phyloP scores from a whole-genome alignment of 2,797 vertebrate genomes.

The Gymnocypris eckloni region DNA sequence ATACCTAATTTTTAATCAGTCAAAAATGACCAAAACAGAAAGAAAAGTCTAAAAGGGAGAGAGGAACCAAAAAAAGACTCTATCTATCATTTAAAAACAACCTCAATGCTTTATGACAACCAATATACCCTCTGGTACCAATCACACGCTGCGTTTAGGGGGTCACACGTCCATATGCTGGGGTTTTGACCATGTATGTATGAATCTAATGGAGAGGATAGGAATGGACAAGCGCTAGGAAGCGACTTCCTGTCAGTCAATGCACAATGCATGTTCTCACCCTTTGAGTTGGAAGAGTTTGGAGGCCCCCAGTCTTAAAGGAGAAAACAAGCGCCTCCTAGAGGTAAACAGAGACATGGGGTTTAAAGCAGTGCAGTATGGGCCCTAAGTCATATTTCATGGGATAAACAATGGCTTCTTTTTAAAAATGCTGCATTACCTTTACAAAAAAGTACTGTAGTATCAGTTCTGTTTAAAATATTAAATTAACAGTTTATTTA shows the following conservation, averaged over 20 bases:
- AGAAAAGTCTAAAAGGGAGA: neutral
- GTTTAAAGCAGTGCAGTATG: conserved; percentile 64
- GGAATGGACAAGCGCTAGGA: conserved; percentile 47
- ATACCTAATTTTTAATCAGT: neutral
- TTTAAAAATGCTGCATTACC: conserved; percentile 20
- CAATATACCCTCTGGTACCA: neutral
- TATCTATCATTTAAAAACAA: neutral
- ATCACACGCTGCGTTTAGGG: neutral
- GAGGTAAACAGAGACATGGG: conserved; percentile 81
- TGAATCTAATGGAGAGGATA: conserved; percentile 28
- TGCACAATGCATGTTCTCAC: conserved; percentile 79
- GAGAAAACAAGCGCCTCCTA: conserved; percentile 86
- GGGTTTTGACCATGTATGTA: conserved; percentile 22
- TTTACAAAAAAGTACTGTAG: conserved; percentile 5
- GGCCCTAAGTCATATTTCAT: conserved; percentile 10
- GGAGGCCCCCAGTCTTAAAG: conserved; percentile 82
- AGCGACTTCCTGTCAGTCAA: conserved; percentile 60
- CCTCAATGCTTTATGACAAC: neutral
- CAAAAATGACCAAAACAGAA: neutral
- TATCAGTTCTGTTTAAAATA: neutral
- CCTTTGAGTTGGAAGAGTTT: conserved; percentile 82
- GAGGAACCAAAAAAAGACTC: neutral
- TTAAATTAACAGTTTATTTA: neutral
- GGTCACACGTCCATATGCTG: neutral
- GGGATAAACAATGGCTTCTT: conserved; percentile 20